Evolutionary conservation across 1,140 invertebrate genomes (phyloP).

Genomic region (Achroia grisella): DNA sequence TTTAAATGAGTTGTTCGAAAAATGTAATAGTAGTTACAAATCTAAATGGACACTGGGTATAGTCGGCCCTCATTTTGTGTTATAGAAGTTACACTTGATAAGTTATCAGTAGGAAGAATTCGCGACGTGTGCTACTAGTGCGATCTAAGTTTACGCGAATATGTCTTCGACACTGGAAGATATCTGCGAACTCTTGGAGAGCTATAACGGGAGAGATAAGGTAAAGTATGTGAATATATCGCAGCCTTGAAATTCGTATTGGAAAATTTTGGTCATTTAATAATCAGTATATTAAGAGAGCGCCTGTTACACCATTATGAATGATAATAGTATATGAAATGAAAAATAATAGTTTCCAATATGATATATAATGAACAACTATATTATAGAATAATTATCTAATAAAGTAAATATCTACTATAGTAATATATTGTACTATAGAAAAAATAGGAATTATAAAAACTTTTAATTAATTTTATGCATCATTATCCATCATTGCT

Average conservation of each 20-base stretch:
- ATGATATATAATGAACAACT: too few relatives aligned
- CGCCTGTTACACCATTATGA: too few relatives aligned
- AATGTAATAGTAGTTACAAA: slow-evolving; percentile 52
- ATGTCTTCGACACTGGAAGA: slow-evolving; percentile 59
- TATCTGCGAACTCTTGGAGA: slow-evolving; percentile 63
- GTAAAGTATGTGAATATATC: slow-evolving; percentile 55
- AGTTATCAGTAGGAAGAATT: slow-evolving; percentile 28
- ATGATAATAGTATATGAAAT: too few relatives aligned
- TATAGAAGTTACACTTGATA: slow-evolving; percentile 19
- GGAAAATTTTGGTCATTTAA: too few relatives aligned
- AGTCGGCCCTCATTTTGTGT: slow-evolving; percentile 8
- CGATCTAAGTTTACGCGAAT: slow-evolving; percentile 4
- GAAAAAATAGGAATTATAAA: too few relatives aligned
- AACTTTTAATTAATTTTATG: too few relatives aligned
- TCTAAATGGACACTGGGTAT: slow-evolving; percentile 29
- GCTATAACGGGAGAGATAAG: slow-evolving; percentile 66
- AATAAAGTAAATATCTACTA: too few relatives aligned
- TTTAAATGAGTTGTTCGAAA: slow-evolving; percentile 36
- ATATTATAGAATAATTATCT: too few relatives aligned
- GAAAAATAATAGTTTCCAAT: too few relatives aligned
- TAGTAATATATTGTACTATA: too few relatives aligned
- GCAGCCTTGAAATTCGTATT: slow-evolving; percentile 27
- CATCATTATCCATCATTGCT: too few relatives aligned
- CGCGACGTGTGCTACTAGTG: background rate
- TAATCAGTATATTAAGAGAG: too few relatives aligned